Base-by-base conservation (phyloP, 1,140 invertebrate genomes). In the Pantala flavescens region DNA sequence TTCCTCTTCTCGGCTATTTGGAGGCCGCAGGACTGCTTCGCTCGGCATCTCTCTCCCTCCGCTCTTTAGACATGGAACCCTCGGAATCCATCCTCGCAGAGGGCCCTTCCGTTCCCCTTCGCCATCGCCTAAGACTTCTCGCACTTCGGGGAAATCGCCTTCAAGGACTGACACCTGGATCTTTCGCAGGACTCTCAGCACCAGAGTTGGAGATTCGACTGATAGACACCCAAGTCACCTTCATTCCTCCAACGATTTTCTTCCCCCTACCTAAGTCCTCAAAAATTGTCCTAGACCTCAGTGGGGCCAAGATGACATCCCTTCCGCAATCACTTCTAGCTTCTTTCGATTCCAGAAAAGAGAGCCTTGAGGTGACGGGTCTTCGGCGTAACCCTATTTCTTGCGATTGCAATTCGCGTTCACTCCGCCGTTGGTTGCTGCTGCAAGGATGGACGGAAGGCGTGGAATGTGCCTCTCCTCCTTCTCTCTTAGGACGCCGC, bases 231-330 rank as follows among this genome's bases (percentile, higher is more conserved):
- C 94, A 91, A 0, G 80, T 96, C 0, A 88, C 87, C 36, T 84
- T 86, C 0, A 83, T 96, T 75, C 92, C 93, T 3, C 89, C 92
- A 7, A 89, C 93, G 0, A 80, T 96, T 23, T 87, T 97, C 73
- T 93, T 95, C 78, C 92, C 94, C 0, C 87, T 97, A n/a, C 95
- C 95, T 0, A 87, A 93, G 78, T 96, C 94, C 5, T 93, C 92
- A 0, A 87, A 88, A 74, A 88, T 96, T 21, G 87, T 84, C 10
- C 83, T 96, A 0, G 90, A 95, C 80, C 86, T 96, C 0, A 85
- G 87, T n/a, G 90, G 90, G 12, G 94, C 90, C 79, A 89, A 90
- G 80, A 84, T 97, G 63, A 85, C 86, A 7, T 91, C 89, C 0
- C 80, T 96, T 3, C 87, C 90, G 73, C 86, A 90, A 0, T 92